Evolutionary conservation across 2,888 invertebrate species (phyloP), one percentile per base, ranked within the genome.

Genomic region (Congeria kusceri): DNA sequence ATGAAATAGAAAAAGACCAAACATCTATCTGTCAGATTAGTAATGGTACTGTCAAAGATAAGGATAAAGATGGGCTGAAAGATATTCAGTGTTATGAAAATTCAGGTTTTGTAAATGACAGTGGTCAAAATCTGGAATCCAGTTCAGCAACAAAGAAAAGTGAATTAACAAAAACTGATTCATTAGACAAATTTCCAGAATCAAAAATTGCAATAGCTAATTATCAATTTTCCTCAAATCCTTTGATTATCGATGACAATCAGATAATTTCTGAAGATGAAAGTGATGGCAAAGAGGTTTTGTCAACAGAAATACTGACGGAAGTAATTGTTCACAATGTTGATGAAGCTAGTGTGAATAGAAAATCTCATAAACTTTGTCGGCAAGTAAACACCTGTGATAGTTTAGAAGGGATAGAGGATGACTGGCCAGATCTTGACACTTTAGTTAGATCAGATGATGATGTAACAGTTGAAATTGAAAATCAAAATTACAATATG

Each of bases 371-470:
- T 53, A 53, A 53, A 25, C 25, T 23, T 7, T 53, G 23, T 20
- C 23, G 25, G 9, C 23, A 23, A 25, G 58, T 57, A 18, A 56
- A 20, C 7, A 39, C 44, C 28, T 72, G 71, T 49, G 44, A 72
- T 15, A 72, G 64, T 32, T 47, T 65, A 47, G 71, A 58, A 29
- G 15, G n/a, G 5, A 62, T 62, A 7, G 44, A 44, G 0, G 32
- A 47, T 61, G 80, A 80, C 44, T 82, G 83, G 83, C 83, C 86
- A 47, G 74, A 81, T 53, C 47, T 84, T 27, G 81, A 83, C 64
- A 63, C 66, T 32, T 46, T 84, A 18, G 77, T 70, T 29, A 15
- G 72, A 39, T 63, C 71, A 28, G 20, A 20, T 32, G 67, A 61
- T 27, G 65, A 68, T 18, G 39, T 11, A 7, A 53, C n/a, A 20